Conservation (phyloP, 2,888 invertebrate species). For the Tetrapedia diversipes region DNA sequence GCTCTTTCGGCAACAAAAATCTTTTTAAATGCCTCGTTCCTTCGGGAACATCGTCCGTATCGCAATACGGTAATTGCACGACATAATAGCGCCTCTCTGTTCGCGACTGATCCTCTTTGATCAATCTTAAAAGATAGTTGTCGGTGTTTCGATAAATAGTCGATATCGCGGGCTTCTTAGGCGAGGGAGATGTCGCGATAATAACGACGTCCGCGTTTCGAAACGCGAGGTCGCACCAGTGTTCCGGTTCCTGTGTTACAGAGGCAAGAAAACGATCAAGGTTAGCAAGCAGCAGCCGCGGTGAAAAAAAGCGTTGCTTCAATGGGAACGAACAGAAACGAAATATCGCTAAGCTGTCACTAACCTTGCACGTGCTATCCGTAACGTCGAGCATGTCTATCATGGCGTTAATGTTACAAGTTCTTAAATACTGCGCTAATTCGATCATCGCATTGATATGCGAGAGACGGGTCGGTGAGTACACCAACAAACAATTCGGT, state of each 20-base stretch:
- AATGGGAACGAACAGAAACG: not conserved
- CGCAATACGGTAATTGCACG: constrained; percentile 79
- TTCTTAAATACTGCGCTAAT: constrained; percentile 76
- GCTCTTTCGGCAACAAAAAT: constrained; percentile 76
- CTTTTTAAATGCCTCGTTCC: constrained; percentile 76
- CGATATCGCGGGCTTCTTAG: constrained; percentile 43
- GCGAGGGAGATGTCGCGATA: constrained; percentile 77
- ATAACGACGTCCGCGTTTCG: constrained; percentile 75
- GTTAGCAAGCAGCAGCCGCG: too few species aligned
- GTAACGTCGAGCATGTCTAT: constrained; percentile 78
- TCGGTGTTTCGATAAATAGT: constrained; percentile 76
- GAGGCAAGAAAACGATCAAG: not conserved
- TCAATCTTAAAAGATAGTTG: constrained; percentile 72
- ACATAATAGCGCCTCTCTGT: constrained; percentile 75
- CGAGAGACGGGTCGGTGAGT: constrained; percentile 76
- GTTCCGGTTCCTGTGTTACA: constrained; percentile 74
- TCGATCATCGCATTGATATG: constrained; percentile 78
- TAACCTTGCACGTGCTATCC: constrained; percentile 75
- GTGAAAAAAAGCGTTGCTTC: not conserved
- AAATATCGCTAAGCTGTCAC: not conserved
- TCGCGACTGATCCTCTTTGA: constrained; percentile 74
- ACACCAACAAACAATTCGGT: constrained; percentile 79
- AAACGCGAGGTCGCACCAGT: constrained; percentile 79
- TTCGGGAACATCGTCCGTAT: constrained; percentile 75
- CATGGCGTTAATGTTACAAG: constrained; percentile 78